These are phyloP conservation scores for Clavelina lepadiformis DNA, from an alignment of 23 tunicate species.

Conservation along the genomic window DNA sequence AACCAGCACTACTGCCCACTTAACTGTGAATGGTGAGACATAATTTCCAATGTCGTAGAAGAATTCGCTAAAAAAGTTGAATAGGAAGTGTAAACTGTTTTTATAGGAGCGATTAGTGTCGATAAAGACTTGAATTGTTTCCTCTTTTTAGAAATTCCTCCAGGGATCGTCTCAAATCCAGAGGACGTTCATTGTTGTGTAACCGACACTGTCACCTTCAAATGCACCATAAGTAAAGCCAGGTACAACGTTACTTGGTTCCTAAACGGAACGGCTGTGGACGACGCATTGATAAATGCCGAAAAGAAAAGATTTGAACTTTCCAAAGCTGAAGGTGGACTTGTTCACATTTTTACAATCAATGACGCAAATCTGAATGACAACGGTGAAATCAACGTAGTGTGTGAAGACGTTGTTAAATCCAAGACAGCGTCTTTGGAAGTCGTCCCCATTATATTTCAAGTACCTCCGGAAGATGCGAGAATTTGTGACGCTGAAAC, in stretches of 20 bases:
- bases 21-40: slow-evolving; percentile 71
- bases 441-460: slow-evolving; percentile 67
- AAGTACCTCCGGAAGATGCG: slow-evolving; percentile 48
- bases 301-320: slow-evolving; percentile 17
- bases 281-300: slow-evolving; percentile 16
- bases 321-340: slow-evolving; percentile 24
- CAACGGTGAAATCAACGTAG: slow-evolving; percentile 32
- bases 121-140: neutral
- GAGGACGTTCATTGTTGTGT: slow-evolving; percentile 43
- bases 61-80: too few species aligned
- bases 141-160: slow-evolving; percentile 61
- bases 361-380: slow-evolving; percentile 36
- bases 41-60: too few species aligned
- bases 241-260: slow-evolving; percentile 56
- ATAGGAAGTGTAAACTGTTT: too few species aligned
- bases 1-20: slow-evolving; percentile 44
- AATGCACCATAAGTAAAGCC: slow-evolving; percentile 48
- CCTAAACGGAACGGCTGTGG: slow-evolving; percentile 25
- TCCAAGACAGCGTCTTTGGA: slow-evolving; percentile 23
- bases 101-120: neutral
- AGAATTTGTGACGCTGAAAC: slow-evolving; percentile 44
- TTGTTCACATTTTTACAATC: slow-evolving; percentile 21
- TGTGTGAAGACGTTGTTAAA: slow-evolving; percentile 46
- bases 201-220: slow-evolving; percentile 58
- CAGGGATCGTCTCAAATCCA: slow-evolving; percentile 63